A percentile compares a stretch with the other conserved stretches of the same genome.
Conservation (phyloP, 2,797 vertebrate genomes). For the Tinamus major region DNA sequence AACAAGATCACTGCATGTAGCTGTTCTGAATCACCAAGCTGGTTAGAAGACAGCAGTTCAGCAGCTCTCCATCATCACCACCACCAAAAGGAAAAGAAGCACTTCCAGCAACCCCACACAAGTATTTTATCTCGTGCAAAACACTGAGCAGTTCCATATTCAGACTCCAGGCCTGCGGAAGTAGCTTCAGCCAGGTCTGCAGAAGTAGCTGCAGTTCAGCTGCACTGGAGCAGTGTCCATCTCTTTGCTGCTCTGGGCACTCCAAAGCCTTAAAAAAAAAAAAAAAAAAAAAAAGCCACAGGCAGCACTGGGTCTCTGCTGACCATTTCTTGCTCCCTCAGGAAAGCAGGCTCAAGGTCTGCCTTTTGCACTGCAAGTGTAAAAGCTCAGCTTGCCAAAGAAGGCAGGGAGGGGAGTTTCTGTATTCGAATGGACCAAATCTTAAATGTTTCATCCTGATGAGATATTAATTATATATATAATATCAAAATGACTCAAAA, state of each 20-base stretch:
- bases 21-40: not conserved
- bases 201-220: too few species aligned
- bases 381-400: not conserved
- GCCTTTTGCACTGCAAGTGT: not conserved
- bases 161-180: not conserved
- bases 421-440: not conserved
- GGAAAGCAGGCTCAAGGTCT: not conserved
- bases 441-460: not conserved
- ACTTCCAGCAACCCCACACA: not conserved
- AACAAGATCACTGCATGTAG: not conserved
- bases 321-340: not conserved
- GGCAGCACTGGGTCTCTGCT: not conserved
- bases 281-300: too few species aligned
- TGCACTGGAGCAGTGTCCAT: not conserved
- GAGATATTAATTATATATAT: not conserved
- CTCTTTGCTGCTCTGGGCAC: not conserved
- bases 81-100: not conserved
- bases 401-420: not conserved
- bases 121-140: not conserved
- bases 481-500: not conserved
- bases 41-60: not conserved
- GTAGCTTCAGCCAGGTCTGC: not conserved
- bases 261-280: not conserved
- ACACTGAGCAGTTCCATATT: fast-evolving
- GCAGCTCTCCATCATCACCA: not conserved